Conservation (phyloP, 2,797 vertebrate species). For the Lagorchestes hirsutus region DNA sequence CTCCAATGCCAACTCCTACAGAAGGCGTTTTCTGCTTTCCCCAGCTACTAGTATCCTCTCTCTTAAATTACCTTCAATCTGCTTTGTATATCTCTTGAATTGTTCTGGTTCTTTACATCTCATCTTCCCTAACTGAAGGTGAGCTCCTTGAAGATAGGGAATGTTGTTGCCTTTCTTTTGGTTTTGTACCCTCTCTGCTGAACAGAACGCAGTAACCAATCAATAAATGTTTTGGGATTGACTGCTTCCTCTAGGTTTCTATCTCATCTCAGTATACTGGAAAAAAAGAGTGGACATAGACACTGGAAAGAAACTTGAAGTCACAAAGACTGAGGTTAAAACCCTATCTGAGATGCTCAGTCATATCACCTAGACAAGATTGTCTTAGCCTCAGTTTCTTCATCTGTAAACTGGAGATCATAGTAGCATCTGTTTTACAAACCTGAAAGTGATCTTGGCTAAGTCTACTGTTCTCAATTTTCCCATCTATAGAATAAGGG, state of each 20-base stretch:
- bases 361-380: background rate
- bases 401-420: background rate
- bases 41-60: background rate
- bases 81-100: background rate
- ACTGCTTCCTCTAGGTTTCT: background rate
- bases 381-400: background rate
- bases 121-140: background rate
- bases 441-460: background rate
- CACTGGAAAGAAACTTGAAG: background rate
- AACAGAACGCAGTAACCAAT: background rate
- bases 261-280: background rate
- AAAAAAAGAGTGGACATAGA: background rate
- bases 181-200: background rate
- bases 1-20: background rate
- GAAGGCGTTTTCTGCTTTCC: background rate
- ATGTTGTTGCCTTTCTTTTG: background rate
- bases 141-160: background rate
- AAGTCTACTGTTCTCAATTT: background rate
- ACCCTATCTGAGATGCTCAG: background rate
- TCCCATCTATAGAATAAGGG: background rate
- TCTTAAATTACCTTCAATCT: background rate
- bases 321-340: background rate
- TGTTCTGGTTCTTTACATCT: background rate
- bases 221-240: background rate
- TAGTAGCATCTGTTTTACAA: background rate